Conservation (phyloP, 2,888 invertebrate species). For the Andricus quercusramuli region DNA sequence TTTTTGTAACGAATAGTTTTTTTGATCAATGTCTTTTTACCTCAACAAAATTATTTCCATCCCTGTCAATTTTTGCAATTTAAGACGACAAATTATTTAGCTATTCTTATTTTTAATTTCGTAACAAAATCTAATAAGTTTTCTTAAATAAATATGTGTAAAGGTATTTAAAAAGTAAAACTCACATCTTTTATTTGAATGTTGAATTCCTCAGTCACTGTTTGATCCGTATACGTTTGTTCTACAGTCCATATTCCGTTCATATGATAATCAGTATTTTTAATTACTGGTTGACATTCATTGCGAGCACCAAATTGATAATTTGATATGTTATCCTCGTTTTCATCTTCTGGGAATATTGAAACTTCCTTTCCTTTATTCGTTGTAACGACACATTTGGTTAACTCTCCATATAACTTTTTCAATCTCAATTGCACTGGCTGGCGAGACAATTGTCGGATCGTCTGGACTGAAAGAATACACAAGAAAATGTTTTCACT, state of each 20-base stretch:
- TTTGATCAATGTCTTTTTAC: no score
- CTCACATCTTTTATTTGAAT: conserved; percentile 26
- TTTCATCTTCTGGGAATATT: not conserved
- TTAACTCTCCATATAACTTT: not conserved
- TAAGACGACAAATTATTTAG: not conserved
- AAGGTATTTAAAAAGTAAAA: not conserved
- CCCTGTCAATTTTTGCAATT: no score
- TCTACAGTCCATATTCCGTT: conserved; percentile 7
- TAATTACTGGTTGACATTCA: not conserved
- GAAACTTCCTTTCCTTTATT: not conserved
- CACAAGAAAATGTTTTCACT: not conserved
- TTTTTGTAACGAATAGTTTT: not conserved
- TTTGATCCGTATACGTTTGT: not conserved
- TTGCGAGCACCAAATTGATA: not conserved
- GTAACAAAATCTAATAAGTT: no score
- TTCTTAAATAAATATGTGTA: not conserved
- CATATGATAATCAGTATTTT: not conserved
- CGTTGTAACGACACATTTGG: not conserved
- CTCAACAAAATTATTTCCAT: no score
- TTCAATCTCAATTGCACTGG: not conserved
- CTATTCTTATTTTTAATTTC: no score
- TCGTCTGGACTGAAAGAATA: not conserved
- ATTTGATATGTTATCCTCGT: not conserved
- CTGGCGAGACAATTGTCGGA: not conserved
- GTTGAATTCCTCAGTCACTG: not conserved